Conservation (phyloP, 2,113 vertebrate species). For the Podarcis cretensis region DNA sequence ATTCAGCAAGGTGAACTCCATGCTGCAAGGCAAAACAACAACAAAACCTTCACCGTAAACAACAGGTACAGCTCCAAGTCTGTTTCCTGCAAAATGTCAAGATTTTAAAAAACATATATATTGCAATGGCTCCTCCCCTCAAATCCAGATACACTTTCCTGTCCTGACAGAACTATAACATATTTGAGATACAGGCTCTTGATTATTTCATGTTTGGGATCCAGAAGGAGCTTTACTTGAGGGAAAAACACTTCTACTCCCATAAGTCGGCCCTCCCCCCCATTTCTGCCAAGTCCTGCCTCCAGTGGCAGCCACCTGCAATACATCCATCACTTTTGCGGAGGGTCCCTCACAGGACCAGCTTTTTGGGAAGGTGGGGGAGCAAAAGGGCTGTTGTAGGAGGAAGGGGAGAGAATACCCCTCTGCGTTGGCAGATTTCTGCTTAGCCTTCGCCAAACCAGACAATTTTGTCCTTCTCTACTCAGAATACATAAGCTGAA, state of each 20-base stretch:
- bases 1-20: constrained; percentile 17
- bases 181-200: background rate
- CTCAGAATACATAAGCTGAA: background rate
- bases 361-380: background rate
- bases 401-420: no score
- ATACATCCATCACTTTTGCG: background rate
- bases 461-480: background rate
- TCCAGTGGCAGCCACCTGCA: background rate
- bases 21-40: constrained; percentile 6
- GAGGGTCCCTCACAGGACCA: background rate
- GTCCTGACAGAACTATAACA: background rate
- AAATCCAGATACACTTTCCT: background rate
- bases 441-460: background rate
- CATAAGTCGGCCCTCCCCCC: background rate
- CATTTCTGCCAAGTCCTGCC: background rate
- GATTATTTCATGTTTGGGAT: background rate
- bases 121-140: background rate
- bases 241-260: background rate
- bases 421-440: background rate
- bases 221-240: background rate
- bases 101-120: background rate
- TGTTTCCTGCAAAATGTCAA: background rate
- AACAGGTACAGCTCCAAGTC: background rate
- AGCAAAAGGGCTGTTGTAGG: background rate
- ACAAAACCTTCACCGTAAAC: background rate